Evolutionary conservation across 1,140 invertebrate species (phyloP), one percentile per base, ranked within the genome.

Genomic region (Caenorhabditis brenneri): DNA sequence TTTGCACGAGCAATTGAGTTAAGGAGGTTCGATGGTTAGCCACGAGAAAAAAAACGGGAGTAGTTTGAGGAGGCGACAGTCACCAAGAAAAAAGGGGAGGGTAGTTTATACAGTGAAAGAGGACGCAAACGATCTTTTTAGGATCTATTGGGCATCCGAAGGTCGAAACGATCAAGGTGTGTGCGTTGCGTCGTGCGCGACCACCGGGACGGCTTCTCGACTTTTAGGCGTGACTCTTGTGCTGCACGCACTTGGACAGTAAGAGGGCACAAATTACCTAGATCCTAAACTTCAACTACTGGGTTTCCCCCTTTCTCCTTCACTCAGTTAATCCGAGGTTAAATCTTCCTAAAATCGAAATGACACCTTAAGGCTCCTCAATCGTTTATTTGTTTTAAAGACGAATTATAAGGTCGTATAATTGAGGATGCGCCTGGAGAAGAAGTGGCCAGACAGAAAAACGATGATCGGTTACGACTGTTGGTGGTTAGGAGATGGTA

Each of bases 1-100:
- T 74, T 74, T 74, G 65, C 65, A 74, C 65, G 65, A 74, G 65
- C 65, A 74, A 74, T 74, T 74, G 65, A 74, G 65, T 74, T 74
- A 74, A 74, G 65, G 65, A 74, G 65, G 65, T 74, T 74, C 36
- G 36, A 74, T 74, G 65, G 36, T 42, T 74, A 42, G 19, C 60
- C 16, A 16, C 53, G 22, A 9, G 24, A 42, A 74, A 74, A 65
- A 65, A 74, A 74, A 74, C 65, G 65, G 65, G 65, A 74, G 65
- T 74, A 39, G 65, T 74, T 42, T 46, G 65, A 74, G 65, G 36
- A 74, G 65, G 65, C 33, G 65, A 74, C 65, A 74, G 33, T 74
- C 15, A 29, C 29, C 65, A 74, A 42, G 65, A 74, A 74, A 74
- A 74, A 74, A 74, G 27, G 31, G 33, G 36, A 15, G 31, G 65